Evolutionary conservation across 2,888 invertebrate genomes (phyloP), one percentile per base, ranked within the genome.

Genomic region (Nomada flava): DNA sequence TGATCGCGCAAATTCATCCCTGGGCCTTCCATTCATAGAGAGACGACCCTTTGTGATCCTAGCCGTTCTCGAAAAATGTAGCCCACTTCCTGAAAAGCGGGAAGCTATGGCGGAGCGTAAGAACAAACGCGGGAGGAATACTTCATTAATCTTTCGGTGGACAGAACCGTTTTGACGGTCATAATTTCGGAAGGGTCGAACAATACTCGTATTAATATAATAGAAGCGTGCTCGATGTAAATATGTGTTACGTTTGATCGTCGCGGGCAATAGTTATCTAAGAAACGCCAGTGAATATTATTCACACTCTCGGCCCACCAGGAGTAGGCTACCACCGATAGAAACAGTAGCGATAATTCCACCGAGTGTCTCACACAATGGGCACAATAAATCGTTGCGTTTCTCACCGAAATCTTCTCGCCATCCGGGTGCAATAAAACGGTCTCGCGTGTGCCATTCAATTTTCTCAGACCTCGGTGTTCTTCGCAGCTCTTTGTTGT

Each of bases 341-440:
- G 69, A 47, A 59, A 26, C n/a, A 47, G 44, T 13, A 20, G 18
- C n/a, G 18, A 69, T 59, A 59, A 69, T 69, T 59, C 36, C 57
- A 47, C 4, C 26, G 26, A 23, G 53, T 26, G 53, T 20, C 59
- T 59, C 5, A n/a, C 57, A 26, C 69, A 57, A 44, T 26, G 13
- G 69, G 69, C 44, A 47, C 47, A 59, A 47, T 44, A 59, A 47
- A 57, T 57, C 57, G 57, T 2, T 26, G 18, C 59, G 29, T 3
- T 15, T n/a, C 44, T 9, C 44, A n/a, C 44, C 44, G 26, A 57
- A 3, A 42, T 23, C 20, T 13, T 57, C 57, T 11, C 7, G 23
- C 53, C 15, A 36, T 52, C n/a, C 29, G 36, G n/a, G 15, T n/a
- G 9, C n/a, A 29, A 67, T 57, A 69, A 57, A 69, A 23, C 57